Evolutionary conservation across 2,888 invertebrate species (phyloP).

Genomic region (Patella depressa): DNA sequence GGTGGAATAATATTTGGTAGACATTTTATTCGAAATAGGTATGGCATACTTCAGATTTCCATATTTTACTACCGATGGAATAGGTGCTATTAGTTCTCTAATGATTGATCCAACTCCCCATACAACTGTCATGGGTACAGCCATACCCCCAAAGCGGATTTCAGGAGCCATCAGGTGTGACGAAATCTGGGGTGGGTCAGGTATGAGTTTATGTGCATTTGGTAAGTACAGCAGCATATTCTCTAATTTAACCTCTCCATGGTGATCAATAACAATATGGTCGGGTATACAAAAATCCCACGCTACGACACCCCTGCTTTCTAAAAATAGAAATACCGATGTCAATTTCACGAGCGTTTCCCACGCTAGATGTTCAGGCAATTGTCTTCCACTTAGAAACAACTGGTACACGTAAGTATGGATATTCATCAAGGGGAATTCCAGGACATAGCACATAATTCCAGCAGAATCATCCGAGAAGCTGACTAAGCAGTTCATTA

Average conservation of each 20-base stretch:
- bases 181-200: neutral
- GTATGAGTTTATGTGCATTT: slow-evolving; percentile 33
- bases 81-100: slow-evolving; percentile 45
- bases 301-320: slow-evolving; percentile 44
- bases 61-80: slow-evolving; percentile 32
- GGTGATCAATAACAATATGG: slow-evolving; percentile 48
- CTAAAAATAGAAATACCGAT: slow-evolving; percentile 53
- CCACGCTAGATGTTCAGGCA: slow-evolving; percentile 59
- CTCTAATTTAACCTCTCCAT: slow-evolving; percentile 57
- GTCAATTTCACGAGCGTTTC: slow-evolving; percentile 54
- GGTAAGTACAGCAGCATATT: slow-evolving; percentile 58
- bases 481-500: slow-evolving; percentile 56
- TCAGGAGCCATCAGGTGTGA: neutral
- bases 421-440: slow-evolving; percentile 58
- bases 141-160: neutral
- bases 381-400: slow-evolving; percentile 44
- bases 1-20: neutral
- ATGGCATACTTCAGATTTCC: neutral
- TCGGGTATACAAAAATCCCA: slow-evolving; percentile 56
- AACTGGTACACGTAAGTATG: slow-evolving; percentile 56
- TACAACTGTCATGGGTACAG: slow-evolving; percentile 46
- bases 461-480: slow-evolving; percentile 49
- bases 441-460: slow-evolving; percentile 58
- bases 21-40: neutral
- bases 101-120: slow-evolving; percentile 57